Percentiles rank a stretch among this genome's conserved stretches.
Evolutionary conservation across 2,113 vertebrate genomes (phyloP).

Genomic region (Petromus typicus): DNA sequence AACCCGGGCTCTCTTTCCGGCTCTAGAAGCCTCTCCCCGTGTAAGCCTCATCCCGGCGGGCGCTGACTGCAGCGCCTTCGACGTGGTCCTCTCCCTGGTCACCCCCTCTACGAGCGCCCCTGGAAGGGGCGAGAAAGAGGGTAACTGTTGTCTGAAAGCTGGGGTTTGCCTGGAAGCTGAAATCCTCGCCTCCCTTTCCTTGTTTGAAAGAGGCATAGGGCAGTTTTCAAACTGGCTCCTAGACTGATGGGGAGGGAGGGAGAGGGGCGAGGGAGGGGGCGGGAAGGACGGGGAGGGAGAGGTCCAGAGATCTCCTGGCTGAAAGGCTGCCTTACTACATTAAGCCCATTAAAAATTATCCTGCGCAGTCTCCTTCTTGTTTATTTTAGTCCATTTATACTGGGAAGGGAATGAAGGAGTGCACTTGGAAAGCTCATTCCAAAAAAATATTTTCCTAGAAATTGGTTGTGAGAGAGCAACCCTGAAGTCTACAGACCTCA

Average conservation of each 20-base stretch:
- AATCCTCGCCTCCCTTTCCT: background rate
- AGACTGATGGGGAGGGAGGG: background rate
- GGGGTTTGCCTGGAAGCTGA: background rate
- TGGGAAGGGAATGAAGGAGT: background rate
- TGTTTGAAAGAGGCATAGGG: background rate
- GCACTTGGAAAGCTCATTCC: background rate
- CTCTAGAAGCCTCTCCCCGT: background rate
- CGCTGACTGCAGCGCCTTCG: background rate
- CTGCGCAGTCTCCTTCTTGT: background rate
- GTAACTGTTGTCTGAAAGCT: background rate
- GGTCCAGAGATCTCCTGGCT: background rate
- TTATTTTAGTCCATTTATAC: background rate
- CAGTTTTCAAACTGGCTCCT: background rate
- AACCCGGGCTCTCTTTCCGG: background rate
- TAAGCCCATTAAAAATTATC: background rate
- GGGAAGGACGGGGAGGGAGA: background rate
- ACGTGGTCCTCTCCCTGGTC: background rate
- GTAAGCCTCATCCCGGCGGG: background rate
- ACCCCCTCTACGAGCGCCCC: background rate
- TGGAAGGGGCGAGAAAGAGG: background rate
- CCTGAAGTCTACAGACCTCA: background rate
- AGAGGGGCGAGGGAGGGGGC: accelerated
- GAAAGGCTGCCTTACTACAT: background rate
- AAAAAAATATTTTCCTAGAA: background rate
- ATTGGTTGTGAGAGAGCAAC: background rate